Evolutionary conservation across 2,888 invertebrate genomes (phyloP), one percentile per base, ranked within the genome.

Genomic region (Uloborus plumipes): DNA sequence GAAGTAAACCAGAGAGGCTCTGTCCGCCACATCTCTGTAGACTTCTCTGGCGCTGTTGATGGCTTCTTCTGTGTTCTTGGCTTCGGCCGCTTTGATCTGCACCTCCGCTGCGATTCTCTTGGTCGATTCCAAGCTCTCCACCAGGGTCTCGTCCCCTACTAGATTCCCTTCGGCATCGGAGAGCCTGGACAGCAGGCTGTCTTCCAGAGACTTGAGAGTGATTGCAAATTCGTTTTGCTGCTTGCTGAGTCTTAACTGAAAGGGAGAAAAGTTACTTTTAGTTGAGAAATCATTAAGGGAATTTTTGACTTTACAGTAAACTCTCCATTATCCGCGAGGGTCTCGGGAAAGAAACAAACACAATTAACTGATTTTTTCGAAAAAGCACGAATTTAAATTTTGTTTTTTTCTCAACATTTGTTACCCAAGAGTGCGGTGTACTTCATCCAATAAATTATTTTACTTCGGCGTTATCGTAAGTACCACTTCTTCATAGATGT

Each of bases 221-320:
- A 98, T 98, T 90, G 98, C 98, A 88, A 98, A 98, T 89, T 98
- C 94, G 89, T 98, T 98, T 89, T 98, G 98, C 89, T 98, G 98
- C 87, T 95, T 95, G 0, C 98, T 98, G 84, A 98, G 90, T 87
- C 97, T 96, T 2, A 97, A 96, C 91, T 92, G 69, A 2, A 18
- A 18, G 9, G 11, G 9, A 39, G 9, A 39, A 11, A 11, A 11
- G 9, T 1, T 39, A 2, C 9, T 39, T 39, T 39, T 39, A 1
- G 11, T 39, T 11, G 11, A 39, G 13, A 66, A 66, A 66, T 47
- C 13, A 47, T 18, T 9, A 39, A 62, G 0, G 22, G 13, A 20
- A 55, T 2, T 16, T 15, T n/a, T n/a, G 9, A 2, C 9, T 18
- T 55, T 1, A n/a, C n/a, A n/a, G n/a, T n/a, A n/a, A n/a, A n/a